Evolutionary conservation across 2,797 vertebrate species (phyloP), one percentile per base, ranked within the genome.

Genomic region (Sebastes elongatus): DNA sequence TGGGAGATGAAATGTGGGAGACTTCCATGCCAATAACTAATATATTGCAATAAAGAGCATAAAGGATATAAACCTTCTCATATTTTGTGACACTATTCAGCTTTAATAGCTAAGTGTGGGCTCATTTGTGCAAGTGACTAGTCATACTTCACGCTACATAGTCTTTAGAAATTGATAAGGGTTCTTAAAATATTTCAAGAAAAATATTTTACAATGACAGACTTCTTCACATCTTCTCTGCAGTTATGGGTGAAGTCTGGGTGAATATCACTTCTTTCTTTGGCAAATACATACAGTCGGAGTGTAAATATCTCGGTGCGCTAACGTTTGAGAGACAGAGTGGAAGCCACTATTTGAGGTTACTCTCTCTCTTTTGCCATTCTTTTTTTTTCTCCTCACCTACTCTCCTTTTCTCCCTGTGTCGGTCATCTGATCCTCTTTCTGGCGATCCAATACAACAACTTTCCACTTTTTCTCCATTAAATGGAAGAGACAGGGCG

Each of bases 361-460:
- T 63, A 23, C 59, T 74, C 28, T 69, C 23, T 64, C 33, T 68
- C 53, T 13, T 28, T 67, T 76, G 32, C 22, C 13, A 46, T 73
- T 64, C 8, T 46, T 16, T 7, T 59, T 59, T 42, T 67, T 72
- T 11, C 14, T 59, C 32, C 33, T 57, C n/a, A 66, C 57, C 11
- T 10, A 6, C 57, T 57, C 55, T 27, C 13, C 11, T 57, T 57
- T 27, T 27, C 23, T 27, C 64, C 25, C 16, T 55, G 23, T 55
- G 13, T 73, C 33, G 32, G 61, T 71, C 57, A 33, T 82, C 63
- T 75, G 77, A 61, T 64, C 60, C 28, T 73, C 60, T 57, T 56
- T 30, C 62, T 23, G 7, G 33, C 10, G 16, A 22, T 4, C 38
- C 9, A 42, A 56, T 11, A 30, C 7, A 46, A 42, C 28, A 69